Base-by-base conservation (phyloP, 2,888 invertebrate genomes). In the Stenotaenia linearis region DNA sequence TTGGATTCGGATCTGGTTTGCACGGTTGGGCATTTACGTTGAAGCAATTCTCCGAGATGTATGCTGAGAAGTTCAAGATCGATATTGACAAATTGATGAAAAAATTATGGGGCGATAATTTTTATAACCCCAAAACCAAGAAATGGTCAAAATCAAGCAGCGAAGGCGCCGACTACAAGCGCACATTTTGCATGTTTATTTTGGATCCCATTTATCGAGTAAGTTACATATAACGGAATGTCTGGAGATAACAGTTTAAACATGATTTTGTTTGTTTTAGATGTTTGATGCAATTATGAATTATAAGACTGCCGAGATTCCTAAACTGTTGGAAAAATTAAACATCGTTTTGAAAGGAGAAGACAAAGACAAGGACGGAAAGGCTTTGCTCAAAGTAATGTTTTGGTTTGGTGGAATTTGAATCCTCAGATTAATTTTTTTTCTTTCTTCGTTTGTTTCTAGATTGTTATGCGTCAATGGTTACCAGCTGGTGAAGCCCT, bases 11-110 rank as follows among this genome's bases (percentile, higher is more conserved):
- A 82, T 98, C 98, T 30, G 99, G 99, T 85, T 94, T 99, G 82
- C 99, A 99, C 88, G 98, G 99, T 82, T 99, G 99, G 99, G 99
- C 98, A 78, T 99, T 99, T 88, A 99, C 99, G 82, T 91, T 99
- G 83, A 99, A 99, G 89, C 98, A 99, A 90, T 99, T 99, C 89
- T 90, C 98, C 76, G 98, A 98, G 88, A 96, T 99, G 94, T 99
- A 99, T 87, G 93, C 97, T 37, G 95, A 95, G 86, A 99, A 98
- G 89, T 99, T 99, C 91, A 97, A 97, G 89, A 96, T 98, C 83
- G 96, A 98, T 87, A 92, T 93, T 78, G 93, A 93, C 83, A 98
- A 98, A 88, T 92, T 99, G 85, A 99, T 99, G 98, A 97, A 94
- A 83, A 86, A 88, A 81, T 84, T 90, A 69, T 99, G 99, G 99